Base-by-base conservation (phyloP, 2,797 vertebrate genomes). In the Megalops cyprinoides region DNA sequence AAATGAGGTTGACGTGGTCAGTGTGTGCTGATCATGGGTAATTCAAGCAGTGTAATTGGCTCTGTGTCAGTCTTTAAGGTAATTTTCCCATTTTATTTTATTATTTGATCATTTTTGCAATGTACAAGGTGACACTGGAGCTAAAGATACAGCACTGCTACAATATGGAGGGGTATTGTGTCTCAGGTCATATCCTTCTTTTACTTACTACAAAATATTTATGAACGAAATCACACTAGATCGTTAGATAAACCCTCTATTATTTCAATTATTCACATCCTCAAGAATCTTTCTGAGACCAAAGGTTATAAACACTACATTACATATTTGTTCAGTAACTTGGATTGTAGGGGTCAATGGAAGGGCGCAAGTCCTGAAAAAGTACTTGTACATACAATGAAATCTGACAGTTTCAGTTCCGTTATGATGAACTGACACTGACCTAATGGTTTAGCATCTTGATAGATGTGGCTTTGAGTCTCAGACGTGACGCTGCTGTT, bases 41-140 rank as follows among this genome's bases (percentile, higher is more conserved):
- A 42, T 60, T 25, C 42, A 49, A 42, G 73, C 25, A n/a, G 56
- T 20, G 28, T 31, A 76, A 76, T 39, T 76, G 49, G 75, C 51
- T 28, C 12, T 15, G 49, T 76, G 8, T 48, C 42, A 25, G 7
- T 25, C 49, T 1, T 4, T 18, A n/a, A 42, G 20, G n/a, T 39
- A 23, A 15, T 44, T 44, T 69, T 69, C 65, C 37, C 39, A 71
- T 34, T n/a, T n/a, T n/a, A n/a, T n/a, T n/a, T n/a, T n/a, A n/a
- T n/a, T n/a, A n/a, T n/a, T n/a, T n/a, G n/a, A n/a, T n/a, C n/a
- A n/a, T n/a, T n/a, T n/a, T n/a, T n/a, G n/a, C n/a, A n/a, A n/a
- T n/a, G n/a, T n/a, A n/a, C n/a, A n/a, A n/a, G n/a, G n/a, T n/a
- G n/a, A n/a, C n/a, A n/a, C n/a, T n/a, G n/a, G n/a, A n/a, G n/a